A percentile compares a stretch with the other conserved stretches of the same genome.
phyloP scores from a whole-genome alignment of 2,888 invertebrate species.

The Cryptocephalus primarius region DNA sequence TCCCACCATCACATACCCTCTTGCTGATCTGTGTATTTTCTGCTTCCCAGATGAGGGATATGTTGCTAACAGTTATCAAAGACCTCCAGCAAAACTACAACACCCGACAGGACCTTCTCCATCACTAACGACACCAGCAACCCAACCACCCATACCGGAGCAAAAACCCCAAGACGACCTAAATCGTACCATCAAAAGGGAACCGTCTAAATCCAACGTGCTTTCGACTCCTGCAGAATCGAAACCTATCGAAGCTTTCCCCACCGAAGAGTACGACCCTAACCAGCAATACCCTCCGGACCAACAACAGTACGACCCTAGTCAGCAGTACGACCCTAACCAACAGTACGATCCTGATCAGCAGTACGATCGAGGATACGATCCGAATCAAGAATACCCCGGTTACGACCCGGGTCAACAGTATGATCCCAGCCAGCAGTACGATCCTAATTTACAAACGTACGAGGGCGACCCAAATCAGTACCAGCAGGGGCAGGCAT shows the following conservation, averaged over 20 bases:
- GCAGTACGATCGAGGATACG: slow-evolving; percentile 9
- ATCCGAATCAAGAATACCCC: slow-evolving; percentile 12
- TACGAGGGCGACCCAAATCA: not conserved
- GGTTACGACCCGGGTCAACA: slow-evolving; percentile 14
- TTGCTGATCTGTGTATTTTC: not conserved
- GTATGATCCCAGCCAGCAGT: slow-evolving; percentile 2
- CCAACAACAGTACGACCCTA: slow-evolving; percentile 11
- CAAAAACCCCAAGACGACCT: not conserved
- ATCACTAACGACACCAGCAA: slow-evolving; percentile 3
- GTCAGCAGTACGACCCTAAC: slow-evolving; percentile 20
- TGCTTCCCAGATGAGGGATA: slow-evolving; percentile 22
- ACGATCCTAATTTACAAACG: not conserved
- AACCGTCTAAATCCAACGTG: not conserved
- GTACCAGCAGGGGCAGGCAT: not conserved
- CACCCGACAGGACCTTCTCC: slow-evolving; percentile 14
- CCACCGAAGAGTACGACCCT: slow-evolving; percentile 9
- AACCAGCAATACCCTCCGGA: slow-evolving; percentile 11
- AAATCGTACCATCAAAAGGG: not conserved
- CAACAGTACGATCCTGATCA: slow-evolving; percentile 23
- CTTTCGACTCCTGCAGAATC: not conserved
- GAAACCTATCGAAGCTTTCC: too few species aligned
- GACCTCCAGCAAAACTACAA: slow-evolving; percentile 17
- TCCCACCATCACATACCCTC: not conserved
- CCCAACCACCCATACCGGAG: not conserved
- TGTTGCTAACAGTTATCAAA: slow-evolving; percentile 23